phyloP scores from a whole-genome alignment of 1,140 invertebrate genomes.

The Stegodyphus dumicola region DNA sequence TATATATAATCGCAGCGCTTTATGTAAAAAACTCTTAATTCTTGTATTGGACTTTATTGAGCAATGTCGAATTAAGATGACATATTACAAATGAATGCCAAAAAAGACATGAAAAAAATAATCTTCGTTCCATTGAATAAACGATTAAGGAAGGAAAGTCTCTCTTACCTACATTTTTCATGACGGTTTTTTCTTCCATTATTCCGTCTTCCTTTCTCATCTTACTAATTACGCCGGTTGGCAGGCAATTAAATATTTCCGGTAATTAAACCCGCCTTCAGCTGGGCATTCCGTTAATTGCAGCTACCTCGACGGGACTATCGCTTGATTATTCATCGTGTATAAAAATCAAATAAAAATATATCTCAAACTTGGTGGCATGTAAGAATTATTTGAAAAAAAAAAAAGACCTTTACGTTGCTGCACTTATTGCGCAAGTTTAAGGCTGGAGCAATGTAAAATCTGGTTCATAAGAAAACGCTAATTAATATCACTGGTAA shows the following conservation, averaged over 20 bases:
- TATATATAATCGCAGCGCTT: too few relatives aligned
- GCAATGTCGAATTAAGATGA: conserved; percentile 1
- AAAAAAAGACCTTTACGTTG: too few relatives aligned
- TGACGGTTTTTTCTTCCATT: background rate
- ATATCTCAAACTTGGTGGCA: too few relatives aligned
- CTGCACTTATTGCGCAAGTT: too few relatives aligned
- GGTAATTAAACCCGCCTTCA: conserved; percentile 21
- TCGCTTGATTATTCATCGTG: too few relatives aligned
- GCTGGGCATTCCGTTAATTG: conserved; percentile 11
- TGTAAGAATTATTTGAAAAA: too few relatives aligned
- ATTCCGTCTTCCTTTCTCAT: conserved; percentile 2
- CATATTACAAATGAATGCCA: background rate
- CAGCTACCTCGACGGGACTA: background rate
- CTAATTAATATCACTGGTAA: too few relatives aligned
- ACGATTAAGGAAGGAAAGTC: conserved; percentile 12
- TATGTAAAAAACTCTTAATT: too few relatives aligned
- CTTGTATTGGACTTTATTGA: background rate
- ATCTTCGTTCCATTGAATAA: conserved; percentile 2
- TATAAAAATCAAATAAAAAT: too few relatives aligned
- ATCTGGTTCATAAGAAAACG: too few relatives aligned
- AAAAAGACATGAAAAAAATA: background rate
- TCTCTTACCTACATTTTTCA: background rate
- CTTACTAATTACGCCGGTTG: conserved; percentile 18
- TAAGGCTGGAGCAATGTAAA: too few relatives aligned
- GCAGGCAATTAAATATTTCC: conserved; percentile 44